Conservation (phyloP, 2,113 vertebrate genomes). For the Aplodontia rufa region DNA sequence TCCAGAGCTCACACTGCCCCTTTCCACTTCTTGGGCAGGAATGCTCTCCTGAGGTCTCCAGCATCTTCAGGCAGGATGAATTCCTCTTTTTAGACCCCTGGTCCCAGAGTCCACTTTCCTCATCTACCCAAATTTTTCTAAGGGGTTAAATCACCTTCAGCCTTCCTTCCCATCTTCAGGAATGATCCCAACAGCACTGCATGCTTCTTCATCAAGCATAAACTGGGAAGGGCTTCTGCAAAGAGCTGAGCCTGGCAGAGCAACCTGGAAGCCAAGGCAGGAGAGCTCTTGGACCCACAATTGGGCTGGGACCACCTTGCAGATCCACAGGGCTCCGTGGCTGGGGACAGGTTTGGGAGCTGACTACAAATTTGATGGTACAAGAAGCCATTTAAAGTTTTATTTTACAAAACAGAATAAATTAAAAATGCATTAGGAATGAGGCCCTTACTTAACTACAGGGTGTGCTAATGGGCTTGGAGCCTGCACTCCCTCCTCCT, state of each 20-base stretch:
- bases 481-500: constrained; percentile 64
- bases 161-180: background rate
- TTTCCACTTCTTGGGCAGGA: background rate
- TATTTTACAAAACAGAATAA: constrained; percentile 73
- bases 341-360: constrained; percentile 41
- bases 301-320: background rate
- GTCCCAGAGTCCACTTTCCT: background rate
- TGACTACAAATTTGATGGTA: constrained; percentile 63
- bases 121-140: background rate
- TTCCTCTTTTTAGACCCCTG: background rate
- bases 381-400: constrained; percentile 70
- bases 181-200: background rate
- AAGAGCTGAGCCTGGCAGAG: background rate
- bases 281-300: background rate
- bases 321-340: background rate
- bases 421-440: constrained; percentile 73
- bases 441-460: constrained; percentile 71
- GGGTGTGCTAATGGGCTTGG: constrained; percentile 73
- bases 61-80: background rate
- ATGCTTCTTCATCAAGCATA: background rate
- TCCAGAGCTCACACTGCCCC: background rate
- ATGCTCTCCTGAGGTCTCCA: background rate
- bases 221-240: background rate
- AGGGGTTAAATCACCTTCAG: background rate
- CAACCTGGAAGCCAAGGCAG: background rate